Percentiles rank a stretch among this genome's conserved stretches.
Evolutionary conservation across 1,140 invertebrate genomes (phyloP).

Genomic region (Sycobia sp.): DNA sequence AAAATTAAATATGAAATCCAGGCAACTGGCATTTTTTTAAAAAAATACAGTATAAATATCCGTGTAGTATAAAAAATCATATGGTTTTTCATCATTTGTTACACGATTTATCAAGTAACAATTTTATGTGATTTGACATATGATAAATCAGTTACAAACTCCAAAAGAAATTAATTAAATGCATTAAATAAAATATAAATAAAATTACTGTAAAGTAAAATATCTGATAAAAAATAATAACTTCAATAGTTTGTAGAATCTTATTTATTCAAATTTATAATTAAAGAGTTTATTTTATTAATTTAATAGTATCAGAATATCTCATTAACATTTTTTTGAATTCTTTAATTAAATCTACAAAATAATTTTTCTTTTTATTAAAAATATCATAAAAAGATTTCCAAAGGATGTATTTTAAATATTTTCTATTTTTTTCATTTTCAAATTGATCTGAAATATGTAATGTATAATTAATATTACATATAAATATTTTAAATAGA

Average conservation of each 20-base stretch:
- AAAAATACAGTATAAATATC: no score
- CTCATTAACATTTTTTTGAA: conserved; percentile 5
- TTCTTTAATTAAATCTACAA: conserved; percentile 2
- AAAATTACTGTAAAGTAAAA: neutral
- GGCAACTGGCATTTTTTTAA: no score
- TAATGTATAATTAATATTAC: neutral
- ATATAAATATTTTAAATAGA: no score
- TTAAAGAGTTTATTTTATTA: neutral
- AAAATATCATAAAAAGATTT: conserved; percentile 8
- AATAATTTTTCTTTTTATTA: neutral
- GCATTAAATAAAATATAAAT: neutral
- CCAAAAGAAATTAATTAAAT: no score
- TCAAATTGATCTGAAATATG: conserved; percentile 5
- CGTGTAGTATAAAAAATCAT: no score
- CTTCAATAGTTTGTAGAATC: neutral
- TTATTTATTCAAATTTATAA: neutral
- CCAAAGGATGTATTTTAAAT: neutral
- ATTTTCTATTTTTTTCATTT: neutral
- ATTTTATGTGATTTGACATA: no score
- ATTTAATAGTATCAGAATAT: no score
- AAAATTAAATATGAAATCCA: no score
- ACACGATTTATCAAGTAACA: no score
- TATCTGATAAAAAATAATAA: neutral
- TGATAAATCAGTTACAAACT: no score
- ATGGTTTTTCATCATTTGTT: no score